Conservation (phyloP, 2,888 invertebrate species). For the Antheraea yamamai region DNA sequence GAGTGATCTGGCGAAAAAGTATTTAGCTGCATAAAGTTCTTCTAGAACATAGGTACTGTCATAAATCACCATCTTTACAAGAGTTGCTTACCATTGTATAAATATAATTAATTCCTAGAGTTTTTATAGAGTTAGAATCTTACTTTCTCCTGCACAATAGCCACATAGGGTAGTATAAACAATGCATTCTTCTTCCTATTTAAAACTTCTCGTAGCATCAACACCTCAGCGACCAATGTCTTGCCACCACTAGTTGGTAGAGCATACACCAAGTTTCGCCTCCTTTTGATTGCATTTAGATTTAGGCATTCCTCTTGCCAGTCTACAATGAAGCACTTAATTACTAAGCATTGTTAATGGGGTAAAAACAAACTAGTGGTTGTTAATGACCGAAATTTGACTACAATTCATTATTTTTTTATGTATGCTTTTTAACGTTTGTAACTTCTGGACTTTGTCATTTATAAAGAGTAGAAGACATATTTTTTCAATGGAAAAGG, state of each 20-base stretch:
- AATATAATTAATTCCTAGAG: not conserved
- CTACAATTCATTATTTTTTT: no score
- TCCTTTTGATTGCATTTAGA: constrained; percentile 86
- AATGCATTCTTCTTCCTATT: constrained; percentile 91
- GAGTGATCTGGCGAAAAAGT: no score
- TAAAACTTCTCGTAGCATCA: constrained; percentile 93
- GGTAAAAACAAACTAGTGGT: no score
- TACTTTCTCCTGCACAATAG: constrained; percentile 98
- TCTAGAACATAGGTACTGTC: no score
- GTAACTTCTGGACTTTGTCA: no score
- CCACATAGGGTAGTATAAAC: constrained; percentile 96
- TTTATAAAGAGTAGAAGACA: no score
- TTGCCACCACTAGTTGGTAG: constrained; percentile 98
- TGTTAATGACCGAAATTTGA: no score
- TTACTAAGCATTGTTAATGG: not conserved
- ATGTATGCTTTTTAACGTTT: no score
- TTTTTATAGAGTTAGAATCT: constrained; percentile 18
- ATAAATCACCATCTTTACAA: no score
- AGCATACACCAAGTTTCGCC: constrained; percentile 94
- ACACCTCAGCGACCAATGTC: constrained; percentile 97
- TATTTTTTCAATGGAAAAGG: no score
- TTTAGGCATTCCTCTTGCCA: constrained; percentile 97
- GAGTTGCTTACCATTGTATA: no score
- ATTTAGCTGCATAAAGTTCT: no score
- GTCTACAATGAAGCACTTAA: constrained; percentile 74